These are phyloP conservation scores for Reticulitermes lucifugus DNA, from an alignment of 2,888 invertebrate species.

Conservation along the genomic window DNA sequence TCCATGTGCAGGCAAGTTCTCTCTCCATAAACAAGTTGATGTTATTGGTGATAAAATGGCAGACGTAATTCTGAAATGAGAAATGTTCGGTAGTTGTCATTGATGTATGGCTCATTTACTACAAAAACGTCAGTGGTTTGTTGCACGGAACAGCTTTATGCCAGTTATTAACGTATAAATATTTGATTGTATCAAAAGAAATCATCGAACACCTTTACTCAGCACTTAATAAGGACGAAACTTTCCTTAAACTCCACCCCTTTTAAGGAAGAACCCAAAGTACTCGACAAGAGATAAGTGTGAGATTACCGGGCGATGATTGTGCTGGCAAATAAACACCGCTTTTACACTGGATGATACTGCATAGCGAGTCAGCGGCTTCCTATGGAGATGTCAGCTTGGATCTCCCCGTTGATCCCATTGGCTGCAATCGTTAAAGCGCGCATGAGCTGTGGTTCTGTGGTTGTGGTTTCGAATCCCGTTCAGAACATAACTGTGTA, in stretches of 20 bases:
- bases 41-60: too few relatives aligned
- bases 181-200: background rate
- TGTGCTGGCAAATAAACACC: background rate
- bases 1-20: too few relatives aligned
- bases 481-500: background rate
- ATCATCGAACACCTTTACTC: background rate
- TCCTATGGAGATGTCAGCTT: constrained; percentile 12
- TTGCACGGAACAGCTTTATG: too few relatives aligned
- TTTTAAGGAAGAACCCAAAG: background rate
- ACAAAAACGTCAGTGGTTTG: too few relatives aligned
- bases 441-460: constrained; percentile 14
- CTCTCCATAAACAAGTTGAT: too few relatives aligned
- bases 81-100: too few relatives aligned
- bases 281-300: background rate
- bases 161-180: too few relatives aligned
- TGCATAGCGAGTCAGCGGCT: background rate
- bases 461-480: constrained; percentile 24
- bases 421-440: constrained; percentile 11
- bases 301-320: background rate
- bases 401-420: background rate
- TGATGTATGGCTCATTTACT: too few relatives aligned
- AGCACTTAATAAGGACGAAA: background rate
- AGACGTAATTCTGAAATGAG: too few relatives aligned
- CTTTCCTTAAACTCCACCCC: background rate
- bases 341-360: background rate